Evolutionary conservation across 2,113 vertebrate genomes (phyloP).

Genomic region (rat (Rattus norvegicus)): DNA sequence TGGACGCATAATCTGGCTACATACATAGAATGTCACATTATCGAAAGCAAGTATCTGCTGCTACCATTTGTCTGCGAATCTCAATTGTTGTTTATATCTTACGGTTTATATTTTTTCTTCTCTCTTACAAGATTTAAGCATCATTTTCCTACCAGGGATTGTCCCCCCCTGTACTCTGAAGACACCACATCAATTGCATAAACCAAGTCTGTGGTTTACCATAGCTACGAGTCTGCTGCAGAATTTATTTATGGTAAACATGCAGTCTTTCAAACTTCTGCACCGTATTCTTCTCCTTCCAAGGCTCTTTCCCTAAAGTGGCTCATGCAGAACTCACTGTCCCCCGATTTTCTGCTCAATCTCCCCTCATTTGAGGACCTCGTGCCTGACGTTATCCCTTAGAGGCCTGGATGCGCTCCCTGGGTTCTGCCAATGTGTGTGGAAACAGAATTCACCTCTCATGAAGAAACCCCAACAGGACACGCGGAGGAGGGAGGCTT

Average conservation of each 20-base stretch:
- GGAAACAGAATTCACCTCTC: conserved; percentile 8
- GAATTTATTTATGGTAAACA: conserved; percentile 53
- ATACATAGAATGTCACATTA: background rate
- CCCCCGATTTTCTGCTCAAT: background rate
- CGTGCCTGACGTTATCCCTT: background rate
- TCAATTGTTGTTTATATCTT: background rate
- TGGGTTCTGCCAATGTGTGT: background rate
- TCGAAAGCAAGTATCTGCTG: background rate
- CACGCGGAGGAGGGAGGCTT: background rate
- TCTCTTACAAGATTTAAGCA: background rate
- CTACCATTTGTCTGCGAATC: background rate
- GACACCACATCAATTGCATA: conserved; percentile 35
- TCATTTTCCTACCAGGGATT: conserved; percentile 12
- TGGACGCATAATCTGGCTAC: background rate
- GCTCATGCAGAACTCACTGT: background rate
- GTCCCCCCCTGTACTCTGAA: background rate
- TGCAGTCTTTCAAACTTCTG: conserved; percentile 8
- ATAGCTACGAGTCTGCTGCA: conserved; percentile 17
- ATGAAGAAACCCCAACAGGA: conserved; percentile 33
- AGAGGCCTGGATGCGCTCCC: conserved; percentile 6
- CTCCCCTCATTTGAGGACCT: conserved; percentile 5
- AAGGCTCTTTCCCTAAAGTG: conserved; percentile 22
- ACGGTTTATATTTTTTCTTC: background rate
- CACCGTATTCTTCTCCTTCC: conserved; percentile 5
- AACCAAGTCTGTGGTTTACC: conserved; percentile 21